Conservation (phyloP, 2,888 invertebrate genomes). For the Stenurella melanura region DNA sequence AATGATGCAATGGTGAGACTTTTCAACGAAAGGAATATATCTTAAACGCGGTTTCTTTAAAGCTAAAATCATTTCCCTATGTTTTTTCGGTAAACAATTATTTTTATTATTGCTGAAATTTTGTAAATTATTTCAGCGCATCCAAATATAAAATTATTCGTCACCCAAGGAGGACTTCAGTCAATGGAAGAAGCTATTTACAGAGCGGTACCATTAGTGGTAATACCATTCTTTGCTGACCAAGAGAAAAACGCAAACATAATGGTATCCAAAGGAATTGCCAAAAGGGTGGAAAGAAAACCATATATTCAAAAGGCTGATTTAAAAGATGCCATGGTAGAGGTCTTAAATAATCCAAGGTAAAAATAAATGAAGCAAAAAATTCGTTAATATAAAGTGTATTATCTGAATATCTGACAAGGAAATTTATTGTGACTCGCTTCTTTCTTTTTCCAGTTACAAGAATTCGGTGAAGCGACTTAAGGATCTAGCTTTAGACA, state of each 20-base stretch:
- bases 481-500: not conserved
- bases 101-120: not conserved
- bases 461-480: constrained; percentile 3
- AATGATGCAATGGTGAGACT: too few relatives aligned
- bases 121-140: constrained; percentile 35
- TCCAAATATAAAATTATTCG: constrained; percentile 34
- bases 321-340: constrained; percentile 58
- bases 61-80: too few relatives aligned
- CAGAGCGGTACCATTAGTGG: constrained; percentile 39
- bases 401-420: not conserved
- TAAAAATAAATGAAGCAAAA: constrained; percentile 46
- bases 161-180: constrained; percentile 36
- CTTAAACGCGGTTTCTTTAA: too few relatives aligned
- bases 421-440: constrained; percentile 6
- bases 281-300: not conserved
- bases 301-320: constrained; percentile 39
- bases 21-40: too few relatives aligned
- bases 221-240: constrained; percentile 41
- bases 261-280: constrained; percentile 23
- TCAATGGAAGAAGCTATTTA: constrained; percentile 44
- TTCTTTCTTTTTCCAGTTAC: constrained; percentile 39
- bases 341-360: constrained; percentile 62
- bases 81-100: too few relatives aligned
- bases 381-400: not conserved
- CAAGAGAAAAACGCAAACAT: constrained; percentile 24